Percentiles rank a stretch among this genome's conserved stretches.
These are phyloP conservation scores for Protonemura montana DNA, from an alignment of 2,888 invertebrate genomes.

Conservation along the genomic window DNA sequence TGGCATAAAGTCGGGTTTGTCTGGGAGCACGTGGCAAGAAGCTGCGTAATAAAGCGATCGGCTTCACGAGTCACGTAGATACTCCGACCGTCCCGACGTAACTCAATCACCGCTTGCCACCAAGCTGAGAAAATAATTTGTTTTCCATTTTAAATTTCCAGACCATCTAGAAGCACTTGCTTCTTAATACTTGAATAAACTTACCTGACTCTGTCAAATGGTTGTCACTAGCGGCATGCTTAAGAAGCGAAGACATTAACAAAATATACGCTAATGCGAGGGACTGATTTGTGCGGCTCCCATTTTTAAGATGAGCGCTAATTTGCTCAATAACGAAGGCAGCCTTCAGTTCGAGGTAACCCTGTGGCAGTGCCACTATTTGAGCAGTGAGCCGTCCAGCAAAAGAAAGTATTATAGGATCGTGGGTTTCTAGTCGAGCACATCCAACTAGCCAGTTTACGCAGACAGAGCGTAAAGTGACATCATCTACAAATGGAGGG, in stretches of 20 bases:
- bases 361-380: constrained; percentile 66
- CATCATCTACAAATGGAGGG: not conserved
- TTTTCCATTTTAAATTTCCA: not conserved
- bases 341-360: constrained; percentile 65
- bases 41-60: constrained; percentile 67
- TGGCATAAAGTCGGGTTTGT: constrained; percentile 63
- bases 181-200: not conserved
- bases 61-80: constrained; percentile 75
- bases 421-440: constrained; percentile 54
- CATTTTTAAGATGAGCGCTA: constrained; percentile 55
- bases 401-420: constrained; percentile 66
- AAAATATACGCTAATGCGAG: constrained; percentile 73
- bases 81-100: constrained; percentile 72
- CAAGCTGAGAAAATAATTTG: constrained; percentile 58
- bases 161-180: not conserved
- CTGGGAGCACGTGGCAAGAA: constrained; percentile 66
- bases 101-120: constrained; percentile 72
- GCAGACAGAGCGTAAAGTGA: constrained; percentile 1
- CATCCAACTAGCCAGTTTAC: constrained; percentile 51
- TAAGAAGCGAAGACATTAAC: constrained; percentile 67
- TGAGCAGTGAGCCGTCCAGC: constrained; percentile 70
- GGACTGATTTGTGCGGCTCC: constrained; percentile 64
- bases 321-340: constrained; percentile 59
- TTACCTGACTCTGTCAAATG: constrained; percentile 64
- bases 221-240: constrained; percentile 69